Evolutionary conservation across 2,113 vertebrate genomes (phyloP), one percentile per base, ranked within the genome.

Genomic region (Daphoenositta chrysoptera): DNA sequence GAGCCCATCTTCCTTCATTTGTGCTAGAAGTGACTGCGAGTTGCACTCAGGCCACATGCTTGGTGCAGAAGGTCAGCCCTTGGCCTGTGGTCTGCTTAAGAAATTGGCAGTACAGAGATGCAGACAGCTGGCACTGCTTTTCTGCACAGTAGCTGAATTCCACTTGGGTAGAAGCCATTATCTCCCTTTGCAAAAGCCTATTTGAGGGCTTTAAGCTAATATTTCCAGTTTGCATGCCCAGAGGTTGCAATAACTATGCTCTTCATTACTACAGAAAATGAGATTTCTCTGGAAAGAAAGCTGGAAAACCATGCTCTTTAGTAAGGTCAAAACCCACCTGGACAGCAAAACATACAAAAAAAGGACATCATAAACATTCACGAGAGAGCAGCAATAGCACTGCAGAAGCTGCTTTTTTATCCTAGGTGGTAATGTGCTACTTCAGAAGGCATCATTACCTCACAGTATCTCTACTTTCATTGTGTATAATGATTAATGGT

Each of bases 401-500:
- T 83, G 22, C 87, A 75, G 53, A 94, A 91, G 70, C 51, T 87
- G 37, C 48, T 93, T 11, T 63, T 56, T 87, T 70, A 82, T 79
- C 37, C 78, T 60, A 76, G 50, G 84, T 72, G 83, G 83, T 73
- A 83, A 71, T n/a, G 23, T 87, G 61, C 63, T 82, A 73, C 90
- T 97, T 97, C 72, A 87, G 44, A 68, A 87, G 27, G 22, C 7
- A 7, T 90, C 96, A 92, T 88, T 96, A 95, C 71, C 82, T 92
- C 71, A 89, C 61, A 66, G 90, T 97, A 97, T 95, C 61, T 63
- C 27, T 82, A 63, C 86, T 96, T 97, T 83, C 84, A 88, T 96
- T 97, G 93, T 96, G 96, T 94, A 87, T 79, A 66, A 81, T 94
- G 64, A 94, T 95, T 92, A 95, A 97, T 93, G 87, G 87, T 94